These are phyloP conservation scores for Ceratoteleas bidentatus DNA, from an alignment of 1,140 invertebrate genomes.

Conservation along the genomic window DNA sequence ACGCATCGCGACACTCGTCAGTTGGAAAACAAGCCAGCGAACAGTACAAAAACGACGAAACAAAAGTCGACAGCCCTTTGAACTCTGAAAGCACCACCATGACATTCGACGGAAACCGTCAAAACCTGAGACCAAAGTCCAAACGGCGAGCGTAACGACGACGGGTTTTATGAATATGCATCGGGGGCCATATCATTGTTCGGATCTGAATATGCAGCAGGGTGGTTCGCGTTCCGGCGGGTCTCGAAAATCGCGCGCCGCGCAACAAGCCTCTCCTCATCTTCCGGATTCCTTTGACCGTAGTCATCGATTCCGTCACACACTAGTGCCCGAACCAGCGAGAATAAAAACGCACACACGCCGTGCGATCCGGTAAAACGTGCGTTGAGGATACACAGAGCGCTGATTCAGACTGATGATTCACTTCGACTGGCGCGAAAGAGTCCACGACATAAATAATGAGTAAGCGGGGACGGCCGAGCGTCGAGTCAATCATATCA, in stretches of 20 bases:
- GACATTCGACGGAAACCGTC: slow-evolving; percentile 9
- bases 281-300: slow-evolving; percentile 46
- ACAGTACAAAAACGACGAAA: too few relatives aligned
- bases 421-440: slow-evolving; percentile 35
- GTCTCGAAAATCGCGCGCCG: slow-evolving; percentile 16
- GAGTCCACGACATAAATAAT: too few relatives aligned
- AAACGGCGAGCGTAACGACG: neutral
- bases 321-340: slow-evolving; percentile 14
- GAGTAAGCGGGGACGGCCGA: too few relatives aligned
- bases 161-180: slow-evolving; percentile 42
- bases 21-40: neutral
- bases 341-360: slow-evolving; percentile 21
- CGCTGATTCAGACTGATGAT: slow-evolving; percentile 55
- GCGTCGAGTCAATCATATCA: too few relatives aligned
- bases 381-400: slow-evolving; percentile 50
- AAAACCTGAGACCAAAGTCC: neutral
- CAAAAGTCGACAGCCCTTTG: neutral
- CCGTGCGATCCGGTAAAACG: slow-evolving; percentile 21
- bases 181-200: slow-evolving; percentile 13
- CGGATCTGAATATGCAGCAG: slow-evolving; percentile 22
- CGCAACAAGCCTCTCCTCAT: slow-evolving; percentile 31
- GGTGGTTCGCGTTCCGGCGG: slow-evolving; percentile 19
- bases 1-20: too few relatives aligned
- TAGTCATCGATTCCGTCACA: slow-evolving; percentile 60
- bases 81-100: slow-evolving; percentile 4